Conservation (phyloP, 35 echinoderm and acorn worm genomes). For the Patiria miniata region DNA sequence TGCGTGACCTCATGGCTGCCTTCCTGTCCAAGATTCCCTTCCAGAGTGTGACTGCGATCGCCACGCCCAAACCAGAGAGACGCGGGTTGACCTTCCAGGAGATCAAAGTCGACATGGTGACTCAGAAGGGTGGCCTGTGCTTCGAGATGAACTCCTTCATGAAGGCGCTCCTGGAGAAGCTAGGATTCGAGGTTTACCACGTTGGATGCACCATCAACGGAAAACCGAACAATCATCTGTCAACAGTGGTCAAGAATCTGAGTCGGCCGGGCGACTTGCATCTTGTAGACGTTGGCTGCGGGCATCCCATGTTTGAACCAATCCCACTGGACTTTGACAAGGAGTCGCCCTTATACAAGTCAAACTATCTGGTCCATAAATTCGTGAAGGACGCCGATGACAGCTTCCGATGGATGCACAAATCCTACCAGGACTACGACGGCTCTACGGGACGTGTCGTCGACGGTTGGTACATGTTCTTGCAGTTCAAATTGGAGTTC, state of each 20-base stretch:
- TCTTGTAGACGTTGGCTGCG: constrained; percentile 37
- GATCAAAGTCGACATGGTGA: constrained; percentile 12
- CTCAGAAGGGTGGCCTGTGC: constrained; percentile 27
- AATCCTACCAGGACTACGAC: too few species aligned
- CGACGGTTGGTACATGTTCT: too few species aligned
- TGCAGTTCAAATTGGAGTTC: too few species aligned
- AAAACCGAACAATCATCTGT: not conserved
- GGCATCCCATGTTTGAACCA: constrained; percentile 1
- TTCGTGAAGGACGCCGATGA: not conserved
- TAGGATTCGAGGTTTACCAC: constrained; percentile 18
- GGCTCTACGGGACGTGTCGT: too few species aligned
- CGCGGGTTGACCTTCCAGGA: constrained; percentile 23
- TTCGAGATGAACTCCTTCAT: constrained; percentile 15
- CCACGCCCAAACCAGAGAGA: not conserved
- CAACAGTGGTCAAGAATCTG: constrained; percentile 10
- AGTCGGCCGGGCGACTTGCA: constrained; percentile 12
- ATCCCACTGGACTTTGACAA: constrained; percentile 42
- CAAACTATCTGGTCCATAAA: not conserved
- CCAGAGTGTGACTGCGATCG: constrained; percentile 9
- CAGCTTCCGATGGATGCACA: too few species aligned
- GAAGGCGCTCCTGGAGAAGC: constrained; percentile 24
- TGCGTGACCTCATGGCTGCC: not conserved
- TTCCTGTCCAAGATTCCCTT: constrained; percentile 3
- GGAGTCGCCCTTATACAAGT: constrained; percentile 15
- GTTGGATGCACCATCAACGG: not conserved